Evolutionary conservation across 2,797 vertebrate genomes (phyloP).

Genomic region (Manis javanica): DNA sequence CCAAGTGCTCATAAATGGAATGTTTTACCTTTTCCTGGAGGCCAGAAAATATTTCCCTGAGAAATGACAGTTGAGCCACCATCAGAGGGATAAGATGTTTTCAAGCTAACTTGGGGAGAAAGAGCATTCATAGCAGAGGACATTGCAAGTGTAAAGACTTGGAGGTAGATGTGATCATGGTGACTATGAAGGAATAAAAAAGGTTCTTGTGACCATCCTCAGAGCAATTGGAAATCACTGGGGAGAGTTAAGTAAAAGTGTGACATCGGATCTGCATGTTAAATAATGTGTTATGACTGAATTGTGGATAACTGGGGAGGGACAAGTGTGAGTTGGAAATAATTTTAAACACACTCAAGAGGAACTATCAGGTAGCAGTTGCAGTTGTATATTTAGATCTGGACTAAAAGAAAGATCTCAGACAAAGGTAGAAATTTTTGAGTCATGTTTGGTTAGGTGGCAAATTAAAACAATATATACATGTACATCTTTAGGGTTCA

Average conservation of each 20-base stretch:
- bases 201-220: background rate
- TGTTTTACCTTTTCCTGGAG: background rate
- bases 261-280: background rate
- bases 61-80: background rate
- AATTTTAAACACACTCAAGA: background rate
- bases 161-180: background rate
- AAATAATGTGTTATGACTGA: background rate
- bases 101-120: background rate
- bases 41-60: background rate
- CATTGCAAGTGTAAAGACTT: background rate
- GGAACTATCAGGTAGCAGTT: background rate
- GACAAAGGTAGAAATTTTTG: background rate
- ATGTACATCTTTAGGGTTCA: background rate
- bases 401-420: conserved; percentile 8
- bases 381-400: background rate
- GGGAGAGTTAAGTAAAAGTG: background rate
- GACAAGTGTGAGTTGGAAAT: background rate
- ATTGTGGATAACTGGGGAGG: background rate
- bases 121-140: background rate
- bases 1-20: background rate
- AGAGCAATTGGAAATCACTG: background rate
- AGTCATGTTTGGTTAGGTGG: conserved; percentile 27
- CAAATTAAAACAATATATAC: background rate
- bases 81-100: background rate
- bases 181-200: background rate